A percentile compares a stretch with the other conserved stretches of the same genome.
phyloP scores from a whole-genome alignment of 1,140 invertebrate species.

The Drosophila insularis region DNA sequence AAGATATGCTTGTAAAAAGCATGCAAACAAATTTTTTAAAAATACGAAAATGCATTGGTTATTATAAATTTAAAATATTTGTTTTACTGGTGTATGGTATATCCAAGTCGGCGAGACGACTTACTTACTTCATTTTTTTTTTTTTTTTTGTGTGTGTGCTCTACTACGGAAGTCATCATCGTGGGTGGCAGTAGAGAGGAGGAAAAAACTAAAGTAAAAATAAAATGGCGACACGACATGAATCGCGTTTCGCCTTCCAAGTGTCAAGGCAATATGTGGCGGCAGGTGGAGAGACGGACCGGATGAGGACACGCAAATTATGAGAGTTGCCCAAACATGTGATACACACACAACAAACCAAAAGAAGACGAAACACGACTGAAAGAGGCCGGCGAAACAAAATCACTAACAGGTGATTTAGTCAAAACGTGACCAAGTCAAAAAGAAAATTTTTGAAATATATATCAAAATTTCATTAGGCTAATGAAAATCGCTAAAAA shows the following conservation, averaged over 20 bases:
- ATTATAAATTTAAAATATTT: too few relatives aligned
- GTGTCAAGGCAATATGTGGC: slow-evolving; percentile 19
- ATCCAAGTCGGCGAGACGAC: too few relatives aligned
- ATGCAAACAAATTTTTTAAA: too few relatives aligned
- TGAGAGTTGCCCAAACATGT: slow-evolving; percentile 32
- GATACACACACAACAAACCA: neutral
- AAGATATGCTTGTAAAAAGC: too few relatives aligned
- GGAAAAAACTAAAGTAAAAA: neutral
- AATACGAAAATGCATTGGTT: too few relatives aligned
- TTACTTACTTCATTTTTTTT: too few relatives aligned
- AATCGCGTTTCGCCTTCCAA: slow-evolving; percentile 16
- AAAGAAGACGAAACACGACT: neutral
- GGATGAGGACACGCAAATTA: slow-evolving; percentile 51
- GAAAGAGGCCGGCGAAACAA: neutral
- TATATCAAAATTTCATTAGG: neutral
- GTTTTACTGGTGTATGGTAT: too few relatives aligned
- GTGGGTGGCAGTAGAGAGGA: slow-evolving; percentile 1
- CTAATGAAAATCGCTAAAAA: neutral
- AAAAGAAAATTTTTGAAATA: neutral
- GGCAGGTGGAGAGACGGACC: too few relatives aligned
- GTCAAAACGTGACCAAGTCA: slow-evolving; percentile 1
- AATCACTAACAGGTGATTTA: slow-evolving; percentile 22
- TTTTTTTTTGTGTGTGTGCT: slow-evolving; percentile 1
- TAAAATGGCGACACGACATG: slow-evolving; percentile 32
- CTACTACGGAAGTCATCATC: slow-evolving; percentile 51